Base-by-base conservation (phyloP, 2,888 invertebrate species). In the Aspidiotus rigidus region DNA sequence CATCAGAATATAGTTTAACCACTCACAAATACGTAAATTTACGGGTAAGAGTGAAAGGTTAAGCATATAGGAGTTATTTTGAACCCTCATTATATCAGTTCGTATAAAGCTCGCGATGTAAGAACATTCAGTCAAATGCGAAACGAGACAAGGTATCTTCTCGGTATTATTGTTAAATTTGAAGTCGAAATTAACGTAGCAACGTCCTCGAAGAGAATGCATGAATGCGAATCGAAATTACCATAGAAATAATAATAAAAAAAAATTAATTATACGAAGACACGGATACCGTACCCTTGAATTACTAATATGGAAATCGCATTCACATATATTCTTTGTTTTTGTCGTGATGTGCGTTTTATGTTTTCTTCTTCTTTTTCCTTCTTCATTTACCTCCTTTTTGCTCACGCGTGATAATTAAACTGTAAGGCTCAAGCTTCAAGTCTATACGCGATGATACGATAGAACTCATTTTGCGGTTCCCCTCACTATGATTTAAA, bases 271-370 rank as follows among this genome's bases (percentile, higher is more conserved):
- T 28, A 28, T 28, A 66, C 59, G 44, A 42, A 57, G 66, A 59
- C 41, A 17, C 59, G 59, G 66, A 66, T 66, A 59, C 59, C 66
- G 17, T 66, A 66, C 66, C 66, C 66, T 66, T 66, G 66, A 66
- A 66, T 66, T 66, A 57, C 66, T 66, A 66, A 66, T 66, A 66
- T 66, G 66, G 66, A 66, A 66, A 66, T 66, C 66, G 66, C 59
- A 59, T 66, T 57, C 59, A 59, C 39, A 28, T 44, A 41, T 64
- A 40, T 66, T 66, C 57, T 57, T 57, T 66, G 8, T 59, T 28
- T 28, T 17, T 15, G 15, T 28, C 28, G 28, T 28, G 28, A 28
- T 28, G 28, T 28, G 28, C 28, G 28, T 28, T 28, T 28, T 28
- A 28, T 28, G 28, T 28, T 28, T 28, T 28, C 28, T 28, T 28